phyloP scores from a whole-genome alignment of 2,113 vertebrate genomes.

The Orcinus orca region DNA sequence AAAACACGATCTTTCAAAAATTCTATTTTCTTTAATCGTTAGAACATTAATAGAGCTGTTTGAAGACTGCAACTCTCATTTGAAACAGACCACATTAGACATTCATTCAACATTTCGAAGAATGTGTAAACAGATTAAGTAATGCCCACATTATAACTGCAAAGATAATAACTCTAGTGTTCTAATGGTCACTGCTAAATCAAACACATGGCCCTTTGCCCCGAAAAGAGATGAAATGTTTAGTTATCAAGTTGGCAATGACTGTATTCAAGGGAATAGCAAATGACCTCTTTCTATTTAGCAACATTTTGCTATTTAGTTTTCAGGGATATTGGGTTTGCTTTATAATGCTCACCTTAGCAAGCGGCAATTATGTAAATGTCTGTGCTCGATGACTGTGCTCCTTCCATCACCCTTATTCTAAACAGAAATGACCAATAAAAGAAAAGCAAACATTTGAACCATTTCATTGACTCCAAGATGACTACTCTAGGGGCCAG shows the following conservation, averaged over 20 bases:
- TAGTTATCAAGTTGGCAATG: neutral
- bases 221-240: neutral
- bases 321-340: neutral
- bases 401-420: conserved; percentile 36
- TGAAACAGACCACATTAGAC: neutral
- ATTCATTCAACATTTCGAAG: neutral
- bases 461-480: conserved; percentile 45
- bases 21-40: neutral
- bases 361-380: conserved; percentile 56
- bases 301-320: neutral
- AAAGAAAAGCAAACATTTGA: conserved; percentile 47
- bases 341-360: neutral
- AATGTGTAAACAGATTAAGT: neutral
- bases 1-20: neutral
- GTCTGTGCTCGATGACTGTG: conserved; percentile 44
- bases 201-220: neutral
- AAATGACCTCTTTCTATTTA: neutral
- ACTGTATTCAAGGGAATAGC: rapidly evolving
- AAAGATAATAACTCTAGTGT: neutral
- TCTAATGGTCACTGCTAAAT: neutral
- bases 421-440: conserved; percentile 38
- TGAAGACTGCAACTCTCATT: neutral
- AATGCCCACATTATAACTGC: neutral
- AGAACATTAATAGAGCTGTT: neutral
- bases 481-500: conserved; percentile 45